Evolutionary conservation across 2,113 vertebrate genomes (phyloP).

Genomic region (Centropus bengalensis): DNA sequence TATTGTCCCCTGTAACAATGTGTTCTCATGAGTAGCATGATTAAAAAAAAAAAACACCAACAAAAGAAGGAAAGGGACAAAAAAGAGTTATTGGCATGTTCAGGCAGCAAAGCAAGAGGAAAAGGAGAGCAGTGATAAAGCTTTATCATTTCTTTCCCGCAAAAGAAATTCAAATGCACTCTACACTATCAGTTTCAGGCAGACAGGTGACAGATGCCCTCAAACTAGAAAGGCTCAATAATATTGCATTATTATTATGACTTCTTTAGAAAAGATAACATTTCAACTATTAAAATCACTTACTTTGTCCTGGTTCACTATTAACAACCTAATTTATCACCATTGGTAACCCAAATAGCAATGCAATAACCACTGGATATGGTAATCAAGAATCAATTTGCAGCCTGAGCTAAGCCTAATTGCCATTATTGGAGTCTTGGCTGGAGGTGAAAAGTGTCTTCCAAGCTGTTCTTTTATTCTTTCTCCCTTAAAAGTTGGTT

Average conservation of each 20-base stretch:
- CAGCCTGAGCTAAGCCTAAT: neutral
- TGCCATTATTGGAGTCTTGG: neutral
- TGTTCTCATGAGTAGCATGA: neutral
- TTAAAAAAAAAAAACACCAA: neutral
- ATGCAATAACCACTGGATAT: neutral
- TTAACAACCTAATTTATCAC: slow-evolving; percentile 59
- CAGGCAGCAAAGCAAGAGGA: neutral
- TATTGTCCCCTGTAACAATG: neutral
- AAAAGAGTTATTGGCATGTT: neutral
- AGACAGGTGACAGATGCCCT: slow-evolving; percentile 49
- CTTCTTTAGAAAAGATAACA: slow-evolving; percentile 36
- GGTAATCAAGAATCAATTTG: slow-evolving; percentile 41
- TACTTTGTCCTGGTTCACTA: slow-evolving; percentile 46
- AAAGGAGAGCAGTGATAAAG: slow-evolving; percentile 7
- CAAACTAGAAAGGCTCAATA: slow-evolving; percentile 44
- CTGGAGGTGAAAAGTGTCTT: slow-evolving; percentile 19
- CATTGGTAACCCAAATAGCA: slow-evolving; percentile 19
- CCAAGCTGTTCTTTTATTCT: neutral
- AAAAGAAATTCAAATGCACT: slow-evolving; percentile 40
- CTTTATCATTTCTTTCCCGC: slow-evolving; percentile 2
- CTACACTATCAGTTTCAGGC: slow-evolving; percentile 28
- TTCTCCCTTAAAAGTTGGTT: neutral
- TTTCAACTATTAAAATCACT: slow-evolving; percentile 57
- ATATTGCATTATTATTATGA: slow-evolving; percentile 42
- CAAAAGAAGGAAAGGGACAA: neutral